These are phyloP conservation scores for Zaprionus capensis DNA, from an alignment of 1,140 invertebrate species.

Conservation along the genomic window DNA sequence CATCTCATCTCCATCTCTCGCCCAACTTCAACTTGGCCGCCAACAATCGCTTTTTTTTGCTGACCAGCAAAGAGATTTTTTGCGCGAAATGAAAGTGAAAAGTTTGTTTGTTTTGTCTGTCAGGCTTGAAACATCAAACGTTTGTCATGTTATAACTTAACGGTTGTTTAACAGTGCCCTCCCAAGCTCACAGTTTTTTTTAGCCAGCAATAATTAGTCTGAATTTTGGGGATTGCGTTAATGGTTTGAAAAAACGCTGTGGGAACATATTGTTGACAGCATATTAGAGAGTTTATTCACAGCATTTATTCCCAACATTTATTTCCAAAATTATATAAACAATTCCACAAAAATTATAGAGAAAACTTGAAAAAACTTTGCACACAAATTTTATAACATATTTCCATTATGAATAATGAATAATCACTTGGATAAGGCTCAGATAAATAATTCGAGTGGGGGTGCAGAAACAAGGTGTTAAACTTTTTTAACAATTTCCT, in stretches of 20 bases:
- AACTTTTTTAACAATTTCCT: background rate
- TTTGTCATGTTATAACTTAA: conserved; percentile 55
- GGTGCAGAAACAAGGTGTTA: background rate
- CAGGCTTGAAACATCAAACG: conserved; percentile 1
- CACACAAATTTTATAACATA: background rate
- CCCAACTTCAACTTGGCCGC: conserved; percentile 45
- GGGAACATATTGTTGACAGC: background rate
- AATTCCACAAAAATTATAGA: no score
- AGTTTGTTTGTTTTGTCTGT: conserved; percentile 19
- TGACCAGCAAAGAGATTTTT: conserved; percentile 48
- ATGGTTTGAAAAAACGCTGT: background rate
- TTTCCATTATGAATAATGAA: background rate
- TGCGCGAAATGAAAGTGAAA: conserved; percentile 74
- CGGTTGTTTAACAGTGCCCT: conserved; percentile 25
- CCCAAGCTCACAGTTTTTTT: conserved; percentile 9
- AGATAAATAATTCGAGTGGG: background rate
- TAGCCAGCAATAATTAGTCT: conserved; percentile 11
- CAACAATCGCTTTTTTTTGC: conserved; percentile 26
- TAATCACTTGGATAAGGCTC: background rate
- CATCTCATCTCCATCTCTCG: conserved; percentile 52
- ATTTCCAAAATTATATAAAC: background rate
- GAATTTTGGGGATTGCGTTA: background rate
- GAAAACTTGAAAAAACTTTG: background rate
- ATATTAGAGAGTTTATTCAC: background rate
- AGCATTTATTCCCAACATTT: background rate